phyloP scores from a whole-genome alignment of 2,888 invertebrate species.

The Netelia melanura region DNA sequence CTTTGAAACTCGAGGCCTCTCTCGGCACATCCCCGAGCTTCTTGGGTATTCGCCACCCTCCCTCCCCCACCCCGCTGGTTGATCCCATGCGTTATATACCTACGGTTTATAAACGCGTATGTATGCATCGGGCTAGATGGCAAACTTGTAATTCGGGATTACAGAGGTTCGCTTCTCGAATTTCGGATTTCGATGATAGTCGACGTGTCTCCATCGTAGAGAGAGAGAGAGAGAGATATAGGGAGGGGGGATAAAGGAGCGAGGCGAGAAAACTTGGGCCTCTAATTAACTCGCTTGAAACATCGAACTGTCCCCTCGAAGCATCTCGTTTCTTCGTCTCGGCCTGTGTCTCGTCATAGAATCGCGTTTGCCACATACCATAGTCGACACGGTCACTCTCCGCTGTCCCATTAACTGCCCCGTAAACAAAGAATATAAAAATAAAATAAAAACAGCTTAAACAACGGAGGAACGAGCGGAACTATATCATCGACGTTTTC shows the following conservation, averaged over 20 bases:
- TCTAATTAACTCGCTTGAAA: slow-evolving; percentile 50
- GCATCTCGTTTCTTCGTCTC: slow-evolving; percentile 41
- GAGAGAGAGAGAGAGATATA: slow-evolving; percentile 5
- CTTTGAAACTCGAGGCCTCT: slow-evolving; percentile 64
- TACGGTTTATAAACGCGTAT: not conserved
- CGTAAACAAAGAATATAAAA: slow-evolving; percentile 5
- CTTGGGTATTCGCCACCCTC: not conserved
- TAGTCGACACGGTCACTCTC: not conserved
- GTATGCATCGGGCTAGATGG: slow-evolving; percentile 3
- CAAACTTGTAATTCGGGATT: slow-evolving; percentile 47
- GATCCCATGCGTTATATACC: not conserved
- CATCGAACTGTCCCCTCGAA: slow-evolving; percentile 25
- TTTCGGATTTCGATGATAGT: slow-evolving; percentile 37
- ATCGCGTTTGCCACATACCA: not conserved
- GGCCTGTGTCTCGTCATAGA: slow-evolving; percentile 3
- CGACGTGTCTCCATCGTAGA: not conserved
- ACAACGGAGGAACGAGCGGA: not conserved
- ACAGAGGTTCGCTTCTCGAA: slow-evolving; percentile 32
- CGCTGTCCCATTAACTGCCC: not conserved
- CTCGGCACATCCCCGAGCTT: slow-evolving; percentile 19
- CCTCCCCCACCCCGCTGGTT: not conserved
- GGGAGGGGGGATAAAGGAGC: slow-evolving; percentile 5
- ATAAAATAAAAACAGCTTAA: slow-evolving; percentile 10
- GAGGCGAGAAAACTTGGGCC: slow-evolving; percentile 32
- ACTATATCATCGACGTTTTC: not conserved